Percentiles rank a stretch among this genome's conserved stretches.
Conservation (phyloP, 1,140 invertebrate species). For the Caenorhabditis inopinata region DNA sequence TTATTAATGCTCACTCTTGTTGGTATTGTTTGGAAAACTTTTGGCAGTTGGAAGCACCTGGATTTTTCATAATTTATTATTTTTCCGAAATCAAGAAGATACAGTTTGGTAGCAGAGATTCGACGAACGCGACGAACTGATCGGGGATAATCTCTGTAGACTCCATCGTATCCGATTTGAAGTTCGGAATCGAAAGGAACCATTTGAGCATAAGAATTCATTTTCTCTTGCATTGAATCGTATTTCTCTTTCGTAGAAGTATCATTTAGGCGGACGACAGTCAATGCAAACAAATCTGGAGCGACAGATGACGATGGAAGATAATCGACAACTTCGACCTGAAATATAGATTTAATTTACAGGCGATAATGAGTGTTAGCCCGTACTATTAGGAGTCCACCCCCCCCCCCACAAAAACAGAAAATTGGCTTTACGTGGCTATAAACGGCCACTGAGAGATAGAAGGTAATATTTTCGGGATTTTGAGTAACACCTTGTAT, state of each 20-base stretch:
- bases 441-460: too few relatives aligned
- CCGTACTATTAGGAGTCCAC: too few relatives aligned
- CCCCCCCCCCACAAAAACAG: too few relatives aligned
- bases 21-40: background rate
- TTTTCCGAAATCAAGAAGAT: background rate
- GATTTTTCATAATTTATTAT: background rate
- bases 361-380: too few relatives aligned
- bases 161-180: background rate
- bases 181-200: background rate
- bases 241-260: background rate
- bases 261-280: background rate
- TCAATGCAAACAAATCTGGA: background rate
- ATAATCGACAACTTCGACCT: slow-evolving; percentile 17
- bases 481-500: too few relatives aligned
- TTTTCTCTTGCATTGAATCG: slow-evolving; percentile 1
- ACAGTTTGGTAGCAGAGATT: background rate
- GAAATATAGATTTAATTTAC: too few relatives aligned
- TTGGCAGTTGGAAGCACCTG: background rate
- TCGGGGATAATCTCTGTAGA: background rate
- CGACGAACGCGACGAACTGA: background rate
- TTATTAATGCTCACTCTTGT: background rate
- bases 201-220: background rate
- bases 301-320: background rate
- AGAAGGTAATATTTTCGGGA: too few relatives aligned
- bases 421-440: too few relatives aligned